Base-by-base conservation (phyloP, 2,113 vertebrate genomes). In the Isichthys henryi region DNA sequence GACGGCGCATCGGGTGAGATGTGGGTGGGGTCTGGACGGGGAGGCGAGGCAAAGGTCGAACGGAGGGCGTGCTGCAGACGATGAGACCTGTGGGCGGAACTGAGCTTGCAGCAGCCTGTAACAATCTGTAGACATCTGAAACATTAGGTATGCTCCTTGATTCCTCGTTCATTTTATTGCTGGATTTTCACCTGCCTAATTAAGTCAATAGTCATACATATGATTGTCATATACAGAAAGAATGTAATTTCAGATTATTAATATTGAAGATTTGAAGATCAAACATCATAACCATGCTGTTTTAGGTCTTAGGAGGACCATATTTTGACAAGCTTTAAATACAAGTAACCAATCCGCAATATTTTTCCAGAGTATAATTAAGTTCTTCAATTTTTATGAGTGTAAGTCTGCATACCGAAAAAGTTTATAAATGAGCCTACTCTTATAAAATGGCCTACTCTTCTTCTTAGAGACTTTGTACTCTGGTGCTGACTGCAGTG, bases 331-430 rank as follows among this genome's bases (percentile, higher is more conserved):
- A 88, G 74, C 53, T 89, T 88, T 39, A 58, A 74, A 87, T 74
- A 46, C 50, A 90, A 80, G 92, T 92, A 92, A 93, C 91, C 92
- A 91, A 90, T 91, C 91, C 91, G 90, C 80, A 85, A 90, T 89
- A 89, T 88, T 90, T 90, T 91, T 48, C 74, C 89, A 62, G 86
- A 35, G 74, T 89, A 84, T 87, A 92, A 91, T 92, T 92, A 92
- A 88, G 85, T 46, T 13, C 53, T 89, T 58, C 7, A 21, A n/a
- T 82, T 84, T 90, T 46, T 74, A 17, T 83, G 90, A 88, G 50
- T 88, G 56, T 88, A 15, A 88, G 43, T 70, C 49, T 82, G 52
- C 39, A n/a, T 52, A 70, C 43, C 27, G 49, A 19, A 56, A 49
- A 83, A 85, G 80, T 56, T 35, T 43, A 50, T 19, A 86, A 89